Base-by-base conservation (phyloP, 2,888 invertebrate genomes). In the Drosophila borborema region DNA sequence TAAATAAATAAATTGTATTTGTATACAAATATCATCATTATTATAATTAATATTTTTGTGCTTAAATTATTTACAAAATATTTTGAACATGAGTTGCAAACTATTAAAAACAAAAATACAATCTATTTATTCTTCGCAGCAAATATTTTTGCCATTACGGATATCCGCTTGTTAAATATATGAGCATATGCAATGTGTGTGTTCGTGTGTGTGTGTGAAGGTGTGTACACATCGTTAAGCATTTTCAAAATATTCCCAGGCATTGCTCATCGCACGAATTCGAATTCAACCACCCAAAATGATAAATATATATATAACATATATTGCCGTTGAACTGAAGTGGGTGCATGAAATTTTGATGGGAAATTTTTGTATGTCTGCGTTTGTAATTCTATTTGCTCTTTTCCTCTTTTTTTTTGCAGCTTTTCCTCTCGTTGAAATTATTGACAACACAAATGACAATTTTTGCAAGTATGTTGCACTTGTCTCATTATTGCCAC, bases 401-500 rank as follows among this genome's bases (percentile, higher is more conserved):
- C 14, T 38, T 23, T 41, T 12, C 60, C 49, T 20, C 34, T 41
- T 10, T 64, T 23, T 43, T 45, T 31, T 14, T 31, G 36, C 36
- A 3, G 40, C 31, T 14, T 40, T 58, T 49, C 55, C 62, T 60
- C 64, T 70, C 83, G 80, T 72, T 74, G 80, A 77, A 83, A 86
- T 89, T 89, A 84, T 86, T 90, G 81, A 81, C 85, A 80, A 71
- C 74, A 71, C 74, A 75, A 86, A 81, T 87, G 81, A 81, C 77
- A 81, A 80, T 77, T 78, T 87, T 86, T 82, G 89, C 90, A 82
- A 89, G 86, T 88, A 87, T 89, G 89, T 89, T 88, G 90, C 90
- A 89, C 88, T 85, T 82, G 90, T 80, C 86, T 88, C 90, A 89
- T 87, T 87, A 87, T 90, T 87, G 86, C 86, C 89, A 90, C 86